Conservation (phyloP, 2,888 invertebrate genomes). For the Tinea pellionella region DNA sequence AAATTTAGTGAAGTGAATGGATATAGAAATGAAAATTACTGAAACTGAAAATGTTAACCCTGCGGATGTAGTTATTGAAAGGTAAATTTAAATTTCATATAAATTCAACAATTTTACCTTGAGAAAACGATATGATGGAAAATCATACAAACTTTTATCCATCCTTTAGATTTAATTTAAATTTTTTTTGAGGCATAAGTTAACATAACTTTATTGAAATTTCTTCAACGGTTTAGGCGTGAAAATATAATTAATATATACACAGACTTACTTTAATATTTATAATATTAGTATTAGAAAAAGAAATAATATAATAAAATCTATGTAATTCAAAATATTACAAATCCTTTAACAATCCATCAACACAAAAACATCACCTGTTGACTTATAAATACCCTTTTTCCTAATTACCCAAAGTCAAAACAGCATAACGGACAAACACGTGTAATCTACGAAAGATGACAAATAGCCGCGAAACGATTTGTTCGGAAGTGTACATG, state of each 20-base stretch:
- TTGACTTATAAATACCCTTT: not conserved
- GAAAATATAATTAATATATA: too few species aligned
- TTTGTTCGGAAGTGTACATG: constrained; percentile 19
- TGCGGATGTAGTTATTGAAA: not conserved
- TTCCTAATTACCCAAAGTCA: not conserved
- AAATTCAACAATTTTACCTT: too few species aligned
- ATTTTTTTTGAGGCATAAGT: too few species aligned
- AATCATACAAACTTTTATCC: too few species aligned
- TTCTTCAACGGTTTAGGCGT: too few species aligned
- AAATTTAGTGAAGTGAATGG: not conserved
- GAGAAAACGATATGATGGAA: too few species aligned
- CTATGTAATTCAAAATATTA: too few species aligned
- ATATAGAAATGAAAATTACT: constrained; percentile 6
- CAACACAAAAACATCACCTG: not conserved
- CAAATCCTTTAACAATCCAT: not conserved
- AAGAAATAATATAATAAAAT: too few species aligned
- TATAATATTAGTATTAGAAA: too few species aligned
- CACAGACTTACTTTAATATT: too few species aligned
- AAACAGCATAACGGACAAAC: not conserved
- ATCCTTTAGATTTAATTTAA: too few species aligned
- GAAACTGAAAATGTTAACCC: not conserved
- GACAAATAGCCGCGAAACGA: constrained; percentile 29
- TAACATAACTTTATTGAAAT: too few species aligned
- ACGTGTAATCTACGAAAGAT: constrained; percentile 19
- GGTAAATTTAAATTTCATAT: not conserved